Evolutionary conservation across 1,140 invertebrate genomes (phyloP).

Genomic region (Brachionus plicatilis): DNA sequence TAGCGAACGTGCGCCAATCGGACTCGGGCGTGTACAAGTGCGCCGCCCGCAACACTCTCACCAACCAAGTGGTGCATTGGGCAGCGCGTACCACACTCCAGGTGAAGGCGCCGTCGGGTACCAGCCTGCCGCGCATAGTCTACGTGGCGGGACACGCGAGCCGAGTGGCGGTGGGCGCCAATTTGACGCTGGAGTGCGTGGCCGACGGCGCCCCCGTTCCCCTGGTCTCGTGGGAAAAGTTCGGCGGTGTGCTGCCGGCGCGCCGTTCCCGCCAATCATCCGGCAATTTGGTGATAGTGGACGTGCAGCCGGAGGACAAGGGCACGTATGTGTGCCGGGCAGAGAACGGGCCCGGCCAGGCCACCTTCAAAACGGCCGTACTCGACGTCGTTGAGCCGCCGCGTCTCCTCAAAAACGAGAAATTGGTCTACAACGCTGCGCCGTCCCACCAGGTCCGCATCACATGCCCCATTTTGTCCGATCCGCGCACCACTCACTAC

Average conservation of each 20-base stretch:
- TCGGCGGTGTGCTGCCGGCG: conserved; percentile 13
- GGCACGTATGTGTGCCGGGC: conserved; percentile 67
- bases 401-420: conserved; percentile 61
- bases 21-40: conserved; percentile 47
- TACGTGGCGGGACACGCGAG: not conserved
- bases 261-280: conserved; percentile 40
- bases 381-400: conserved; percentile 55
- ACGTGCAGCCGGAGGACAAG: conserved; percentile 62
- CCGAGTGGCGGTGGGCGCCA: conserved; percentile 9
- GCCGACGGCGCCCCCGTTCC: not conserved
- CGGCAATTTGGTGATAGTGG: conserved; percentile 64
- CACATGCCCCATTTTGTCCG: conserved; percentile 64
- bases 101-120: conserved; percentile 44
- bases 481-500: conserved; percentile 64
- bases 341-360: conserved; percentile 47
- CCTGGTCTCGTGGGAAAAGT: conserved; percentile 34
- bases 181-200: conserved; percentile 39
- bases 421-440: conserved; percentile 61
- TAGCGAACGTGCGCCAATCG: conserved; percentile 41
- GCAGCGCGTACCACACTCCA: conserved; percentile 42
- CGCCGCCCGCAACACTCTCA: conserved; percentile 44
- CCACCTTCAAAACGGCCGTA: conserved; percentile 41
- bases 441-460: conserved; percentile 65
- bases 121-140: not conserved
- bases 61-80: conserved; percentile 42